Evolutionary conservation across 2,797 vertebrate species (phyloP).

Genomic region (Scyliorhinus canicula): DNA sequence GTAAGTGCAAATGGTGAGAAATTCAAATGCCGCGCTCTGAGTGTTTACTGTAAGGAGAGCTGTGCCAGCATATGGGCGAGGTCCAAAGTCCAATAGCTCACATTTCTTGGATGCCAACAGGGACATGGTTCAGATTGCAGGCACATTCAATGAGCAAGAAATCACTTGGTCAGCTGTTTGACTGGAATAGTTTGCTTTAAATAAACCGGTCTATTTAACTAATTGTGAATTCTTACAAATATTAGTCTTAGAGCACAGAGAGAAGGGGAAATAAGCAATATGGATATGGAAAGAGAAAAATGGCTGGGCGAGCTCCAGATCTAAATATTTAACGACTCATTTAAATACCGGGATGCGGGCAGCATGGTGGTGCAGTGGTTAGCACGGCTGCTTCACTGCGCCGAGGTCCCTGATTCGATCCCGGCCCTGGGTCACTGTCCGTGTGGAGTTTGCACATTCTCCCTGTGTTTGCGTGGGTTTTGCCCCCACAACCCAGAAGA

Average conservation of each 20-base stretch:
- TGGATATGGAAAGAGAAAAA: background rate
- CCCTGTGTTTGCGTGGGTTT: too few species aligned
- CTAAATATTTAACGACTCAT: too few species aligned
- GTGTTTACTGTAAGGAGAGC: background rate
- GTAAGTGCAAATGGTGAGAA: background rate
- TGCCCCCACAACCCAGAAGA: too few species aligned
- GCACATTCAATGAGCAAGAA: background rate
- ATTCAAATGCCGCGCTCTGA: background rate
- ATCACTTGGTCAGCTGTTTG: background rate
- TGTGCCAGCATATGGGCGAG: background rate
- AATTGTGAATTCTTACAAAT: background rate
- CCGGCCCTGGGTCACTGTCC: too few species aligned
- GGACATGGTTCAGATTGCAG: background rate
- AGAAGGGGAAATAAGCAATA: background rate
- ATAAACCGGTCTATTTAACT: background rate
- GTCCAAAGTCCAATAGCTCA: background rate
- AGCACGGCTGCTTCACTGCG: too few species aligned
- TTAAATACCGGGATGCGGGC: too few species aligned
- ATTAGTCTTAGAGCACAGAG: background rate
- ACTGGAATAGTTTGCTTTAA: constrained; percentile 13
- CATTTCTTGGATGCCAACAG: background rate
- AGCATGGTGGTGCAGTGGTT: too few species aligned
- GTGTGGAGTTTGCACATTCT: too few species aligned
- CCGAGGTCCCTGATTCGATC: too few species aligned
- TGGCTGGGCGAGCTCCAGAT: too few species aligned